Evolutionary conservation across 1,140 invertebrate genomes (phyloP), one percentile per base, ranked within the genome.

Genomic region (Drosophila asahinai): DNA sequence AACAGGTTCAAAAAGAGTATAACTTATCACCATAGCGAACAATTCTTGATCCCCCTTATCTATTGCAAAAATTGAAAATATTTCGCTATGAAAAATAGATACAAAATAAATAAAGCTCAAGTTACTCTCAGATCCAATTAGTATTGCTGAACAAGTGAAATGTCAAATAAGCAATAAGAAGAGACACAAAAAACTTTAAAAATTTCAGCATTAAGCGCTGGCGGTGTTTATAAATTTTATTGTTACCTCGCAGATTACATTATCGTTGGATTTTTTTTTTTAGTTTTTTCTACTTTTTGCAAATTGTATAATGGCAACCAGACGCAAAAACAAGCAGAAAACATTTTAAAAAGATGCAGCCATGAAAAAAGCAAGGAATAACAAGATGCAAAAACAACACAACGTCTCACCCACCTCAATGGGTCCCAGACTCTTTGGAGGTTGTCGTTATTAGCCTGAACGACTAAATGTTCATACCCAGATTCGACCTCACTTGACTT

Each of bases 271-370:
- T 70, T 77, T 68, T 73, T 68, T 64, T 62, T 68, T 64, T 62
- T 64, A 70, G 38, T 65, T 65, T 33, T 36, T 77, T 49, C 49
- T 55, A 38, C 40, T 36, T 64, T 52, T 77, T 73, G 67, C 49
- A 77, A 89, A 89, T 87, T 87, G 84, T 87, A 83, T 87, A 87
- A 87, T 89, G 83, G 83, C 81, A 87, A 81, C 70, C 75, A 72
- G 77, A 65, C 57, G 83, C 73, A 75, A 86, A 84, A 84, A 84
- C 80, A 81, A 74, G 82, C 82, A 81, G 67, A 86, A 73, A 87
- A 87, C 84, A 78, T 80, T 87, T 86, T 87, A 73, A 80, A 86
- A 58, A 66, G 49, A 47, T 76, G 81, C 83, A 79, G 70, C 59
- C 76, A 72, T 75, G 68, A 81, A 60, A 67, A 19, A 48, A 45